phyloP scores from a whole-genome alignment of 2,888 invertebrate genomes.

The Ophion obscuratus region DNA sequence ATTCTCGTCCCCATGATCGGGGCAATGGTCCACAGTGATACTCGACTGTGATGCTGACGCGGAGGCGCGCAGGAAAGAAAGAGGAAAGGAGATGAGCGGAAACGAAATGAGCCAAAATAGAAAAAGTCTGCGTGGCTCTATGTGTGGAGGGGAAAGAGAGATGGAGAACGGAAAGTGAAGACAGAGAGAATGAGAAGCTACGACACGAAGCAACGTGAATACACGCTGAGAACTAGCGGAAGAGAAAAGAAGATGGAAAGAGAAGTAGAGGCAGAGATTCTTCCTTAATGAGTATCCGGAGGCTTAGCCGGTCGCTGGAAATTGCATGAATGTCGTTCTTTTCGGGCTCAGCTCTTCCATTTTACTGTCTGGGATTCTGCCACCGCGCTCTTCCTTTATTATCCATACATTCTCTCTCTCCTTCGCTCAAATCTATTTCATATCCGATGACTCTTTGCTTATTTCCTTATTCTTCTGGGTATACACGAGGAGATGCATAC shows the following conservation, averaged over 20 bases:
- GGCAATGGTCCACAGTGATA: slow-evolving; percentile 38
- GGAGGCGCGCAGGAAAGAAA: slow-evolving; percentile 52
- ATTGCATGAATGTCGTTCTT: slow-evolving; percentile 77
- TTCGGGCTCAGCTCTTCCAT: slow-evolving; percentile 66
- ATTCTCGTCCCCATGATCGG: slow-evolving; percentile 57
- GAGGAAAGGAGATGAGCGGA: slow-evolving; percentile 37
- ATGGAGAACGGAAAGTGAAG: slow-evolving; percentile 9
- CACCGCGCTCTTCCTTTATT: slow-evolving; percentile 53
- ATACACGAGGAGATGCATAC: slow-evolving; percentile 57
- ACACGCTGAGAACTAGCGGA: slow-evolving; percentile 53
- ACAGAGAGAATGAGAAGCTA: slow-evolving; percentile 57
- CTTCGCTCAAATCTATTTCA: slow-evolving; percentile 63
- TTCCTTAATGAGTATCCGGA: slow-evolving; percentile 73
- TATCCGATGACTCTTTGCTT: slow-evolving; percentile 59
- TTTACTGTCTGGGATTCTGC: slow-evolving; percentile 60
- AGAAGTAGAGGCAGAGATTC: slow-evolving; percentile 61
- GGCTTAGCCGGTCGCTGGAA: slow-evolving; percentile 72
- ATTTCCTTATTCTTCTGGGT: slow-evolving; percentile 63
- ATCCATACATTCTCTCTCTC: slow-evolving; percentile 25
- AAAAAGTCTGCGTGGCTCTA: slow-evolving; percentile 22
- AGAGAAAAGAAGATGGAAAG: slow-evolving; percentile 43
- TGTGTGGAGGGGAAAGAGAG: slow-evolving; percentile 12
- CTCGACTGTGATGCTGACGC: slow-evolving; percentile 40
- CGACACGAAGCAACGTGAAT: slow-evolving; percentile 49
- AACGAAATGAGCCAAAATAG: slow-evolving; percentile 63